Percentiles rank a stretch among this genome's conserved stretches.
These are phyloP conservation scores for Macaca nemestrina DNA, from an alignment of 2,113 vertebrate species.

Conservation along the genomic window DNA sequence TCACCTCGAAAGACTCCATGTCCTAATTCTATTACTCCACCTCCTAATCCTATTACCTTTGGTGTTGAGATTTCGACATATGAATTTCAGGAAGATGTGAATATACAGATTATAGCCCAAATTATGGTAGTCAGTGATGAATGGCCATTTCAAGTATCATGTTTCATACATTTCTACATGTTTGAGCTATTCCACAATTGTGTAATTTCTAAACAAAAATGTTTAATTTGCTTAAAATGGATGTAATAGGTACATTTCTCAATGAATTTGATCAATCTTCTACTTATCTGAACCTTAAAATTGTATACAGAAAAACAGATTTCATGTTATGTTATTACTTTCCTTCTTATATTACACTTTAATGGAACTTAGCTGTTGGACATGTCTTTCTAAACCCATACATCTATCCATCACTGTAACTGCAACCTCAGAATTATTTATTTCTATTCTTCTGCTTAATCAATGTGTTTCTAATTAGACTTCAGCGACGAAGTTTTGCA, in stretches of 20 bases:
- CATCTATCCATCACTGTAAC: not conserved
- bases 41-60: too few species aligned
- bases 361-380: not conserved
- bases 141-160: not conserved
- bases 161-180: not conserved
- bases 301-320: not conserved
- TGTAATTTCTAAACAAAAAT: slow-evolving; percentile 1
- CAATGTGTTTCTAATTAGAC: not conserved
- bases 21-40: not conserved
- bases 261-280: not conserved
- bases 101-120: not conserved
- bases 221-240: not conserved
- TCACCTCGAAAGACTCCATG: not conserved
- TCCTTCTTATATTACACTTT: not conserved
- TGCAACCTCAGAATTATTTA: not conserved
- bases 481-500: not conserved
- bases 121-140: not conserved
- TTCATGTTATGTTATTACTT: not conserved
- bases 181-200: not conserved
- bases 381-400: not conserved
- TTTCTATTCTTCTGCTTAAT: slow-evolving; percentile 11
- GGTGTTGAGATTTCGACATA: not conserved
- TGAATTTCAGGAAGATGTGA: not conserved
- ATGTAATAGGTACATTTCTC: not conserved
- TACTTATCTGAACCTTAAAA: not conserved